phyloP scores from a whole-genome alignment of 2,888 invertebrate genomes.

The Lithophane ornitopus region DNA sequence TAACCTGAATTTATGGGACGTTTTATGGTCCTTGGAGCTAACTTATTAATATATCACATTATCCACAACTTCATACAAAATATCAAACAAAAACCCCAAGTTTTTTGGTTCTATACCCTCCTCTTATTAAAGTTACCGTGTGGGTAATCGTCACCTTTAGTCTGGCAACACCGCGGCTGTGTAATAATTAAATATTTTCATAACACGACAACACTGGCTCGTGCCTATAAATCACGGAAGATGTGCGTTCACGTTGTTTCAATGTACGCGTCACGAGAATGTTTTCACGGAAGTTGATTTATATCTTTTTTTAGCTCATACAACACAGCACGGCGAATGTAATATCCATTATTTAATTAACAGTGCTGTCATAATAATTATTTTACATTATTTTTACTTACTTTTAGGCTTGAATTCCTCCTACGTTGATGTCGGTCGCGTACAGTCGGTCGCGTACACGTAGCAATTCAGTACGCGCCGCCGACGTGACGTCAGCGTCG shows the following conservation, averaged over 20 bases:
- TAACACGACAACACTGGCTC: slow-evolving; percentile 85
- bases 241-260: slow-evolving; percentile 70
- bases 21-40: neutral
- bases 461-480: too few relatives aligned
- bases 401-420: neutral
- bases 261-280: slow-evolving; percentile 37
- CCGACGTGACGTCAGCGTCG: too few relatives aligned
- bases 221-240: slow-evolving; percentile 82
- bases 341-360: neutral
- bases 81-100: slow-evolving; percentile 15
- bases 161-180: slow-evolving; percentile 76
- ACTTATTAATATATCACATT: neutral
- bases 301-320: neutral
- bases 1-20: too few relatives aligned
- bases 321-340: neutral
- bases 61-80: neutral
- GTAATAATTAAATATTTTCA: slow-evolving; percentile 90
- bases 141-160: slow-evolving; percentile 75
- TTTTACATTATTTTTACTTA: neutral
- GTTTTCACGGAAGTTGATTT: neutral
- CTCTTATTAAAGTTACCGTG: slow-evolving; percentile 69
- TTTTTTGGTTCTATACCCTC: slow-evolving; percentile 35
- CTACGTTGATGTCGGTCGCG: too few relatives aligned
- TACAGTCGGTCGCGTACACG: too few relatives aligned
- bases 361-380: neutral